Base-by-base conservation (phyloP, 1,140 invertebrate species). In the Megalopta genalis region DNA sequence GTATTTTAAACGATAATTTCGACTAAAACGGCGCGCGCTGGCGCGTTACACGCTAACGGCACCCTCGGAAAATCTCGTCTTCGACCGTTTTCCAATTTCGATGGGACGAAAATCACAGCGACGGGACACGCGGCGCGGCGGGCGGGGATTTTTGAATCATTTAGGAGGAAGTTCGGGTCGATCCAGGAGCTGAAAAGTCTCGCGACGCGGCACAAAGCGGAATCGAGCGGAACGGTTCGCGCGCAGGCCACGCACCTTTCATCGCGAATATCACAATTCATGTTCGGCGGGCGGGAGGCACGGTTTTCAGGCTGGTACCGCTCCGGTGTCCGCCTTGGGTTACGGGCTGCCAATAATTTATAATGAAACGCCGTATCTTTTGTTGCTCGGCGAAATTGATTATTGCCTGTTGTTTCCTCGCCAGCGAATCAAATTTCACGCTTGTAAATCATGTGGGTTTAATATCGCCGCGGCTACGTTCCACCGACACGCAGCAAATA, bases 381-480 rank as follows among this genome's bases (percentile, higher is more conserved):
- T 69, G 79, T 84, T 72, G 64, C 59, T 37, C 63, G 66, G 42
- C 77, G 69, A 86, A 87, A 87, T 87, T 85, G 80, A 87, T 87
- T 84, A 84, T 87, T 71, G 82, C 70, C 74, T 63, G 78, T 86
- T 87, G 79, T 86, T 86, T 86, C 74, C 76, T 77, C 79, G 79
- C 82, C 65, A 71, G 79, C 85, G 79, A 87, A 84, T 86, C 85
- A 82, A 86, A 86, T 87, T 87, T 85, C 86, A 84, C 86, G 79
- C 86, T 86, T 87, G 85, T 87, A 86, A 87, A 86, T 87, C 86
- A 87, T 70, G 70, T 54, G 71, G 72, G 67, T 87, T 87, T 87
- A 87, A 87, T 87, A 87, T 84, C 82, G 85, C 74, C 63, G 69
- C 64, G 49, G 75, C 49, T 21, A 52, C 57, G 78, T 73, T 81